Evolutionary conservation across 1,140 invertebrate genomes (phyloP).

Genomic region (Cotesia typhae): DNA sequence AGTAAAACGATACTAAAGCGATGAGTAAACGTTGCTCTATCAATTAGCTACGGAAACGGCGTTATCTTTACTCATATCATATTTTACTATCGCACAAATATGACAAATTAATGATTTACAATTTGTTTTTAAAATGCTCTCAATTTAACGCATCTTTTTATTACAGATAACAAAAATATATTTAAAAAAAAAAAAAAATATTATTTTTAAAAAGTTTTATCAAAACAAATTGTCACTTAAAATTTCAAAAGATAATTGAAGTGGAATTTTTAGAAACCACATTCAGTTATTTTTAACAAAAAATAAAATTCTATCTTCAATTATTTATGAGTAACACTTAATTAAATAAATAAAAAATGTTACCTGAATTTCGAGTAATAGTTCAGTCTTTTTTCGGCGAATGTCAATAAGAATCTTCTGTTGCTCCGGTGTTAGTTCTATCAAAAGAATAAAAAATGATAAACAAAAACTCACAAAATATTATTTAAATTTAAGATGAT

Average conservation of each 20-base stretch:
- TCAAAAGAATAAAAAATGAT: slow-evolving; percentile 59
- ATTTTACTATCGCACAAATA: too few species aligned
- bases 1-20: not conserved
- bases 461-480: slow-evolving; percentile 8
- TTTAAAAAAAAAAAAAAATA: too few species aligned
- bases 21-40: not conserved
- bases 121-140: not conserved
- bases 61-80: not conserved
- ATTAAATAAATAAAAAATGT: not conserved
- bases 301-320: too few species aligned
- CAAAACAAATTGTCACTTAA: not conserved
- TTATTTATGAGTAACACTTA: not conserved
- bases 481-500: not conserved
- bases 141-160: not conserved
- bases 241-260: not conserved
- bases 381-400: slow-evolving; percentile 86
- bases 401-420: slow-evolving; percentile 90
- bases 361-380: slow-evolving; percentile 93
- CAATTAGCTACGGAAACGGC: not conserved
- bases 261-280: too few species aligned
- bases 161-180: too few species aligned
- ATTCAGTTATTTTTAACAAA: too few species aligned
- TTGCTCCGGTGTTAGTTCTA: slow-evolving; percentile 91
- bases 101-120: too few species aligned
- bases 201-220: not conserved